A percentile compares a stretch with the other conserved stretches of the same genome.
These are phyloP conservation scores for honey bee (Apis mellifera) DNA, from an alignment of 1,140 invertebrate genomes.

Conservation along the genomic window Amel_HAv3.1 CM009946.2:4225501-4226000, in stretches of 20 bases:
- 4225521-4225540: slow-evolving; percentile 67
- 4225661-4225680: slow-evolving; percentile 4
- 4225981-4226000: neutral
- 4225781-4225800: too few species aligned
- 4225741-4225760: neutral
- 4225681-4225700: neutral
- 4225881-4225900: too few species aligned
- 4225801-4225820: too few species aligned
- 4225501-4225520: slow-evolving; percentile 73
- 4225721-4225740: too few species aligned
- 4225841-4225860: too few species aligned
- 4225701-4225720: too few species aligned
- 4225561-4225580: slow-evolving; percentile 74
- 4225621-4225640: slow-evolving; percentile 24
- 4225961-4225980: neutral
- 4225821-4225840: too few species aligned
- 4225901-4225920: too few species aligned
- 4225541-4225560: slow-evolving; percentile 49
- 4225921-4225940: neutral
- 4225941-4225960: neutral
- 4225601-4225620: slow-evolving; percentile 60
- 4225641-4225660: neutral
- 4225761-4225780: too few species aligned
- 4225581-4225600: slow-evolving; percentile 59
- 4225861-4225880: too few species aligned